Evolutionary conservation across 2,888 invertebrate species (phyloP).

Genomic region (Azorinus chamasolen): DNA sequence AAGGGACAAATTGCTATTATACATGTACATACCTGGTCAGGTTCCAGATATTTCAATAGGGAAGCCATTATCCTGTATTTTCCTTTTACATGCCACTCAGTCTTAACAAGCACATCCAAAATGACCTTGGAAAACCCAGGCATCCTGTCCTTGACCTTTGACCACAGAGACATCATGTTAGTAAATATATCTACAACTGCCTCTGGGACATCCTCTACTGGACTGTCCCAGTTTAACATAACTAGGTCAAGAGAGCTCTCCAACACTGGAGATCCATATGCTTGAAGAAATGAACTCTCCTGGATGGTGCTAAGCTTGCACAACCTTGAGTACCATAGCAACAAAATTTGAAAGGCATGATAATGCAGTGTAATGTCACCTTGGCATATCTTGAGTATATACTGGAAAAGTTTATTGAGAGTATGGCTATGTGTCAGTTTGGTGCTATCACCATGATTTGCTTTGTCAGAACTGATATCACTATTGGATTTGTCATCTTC

Average conservation of each 20-base stretch:
- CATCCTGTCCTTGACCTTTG: conserved; percentile 32
- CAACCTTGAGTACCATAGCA: conserved; percentile 64
- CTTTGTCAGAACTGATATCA: too few relatives aligned
- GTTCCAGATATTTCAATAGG: conserved; percentile 72
- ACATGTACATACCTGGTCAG: conserved; percentile 70
- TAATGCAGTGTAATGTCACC: conserved; percentile 67
- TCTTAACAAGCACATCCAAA: conserved; percentile 53
- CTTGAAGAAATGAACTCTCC: conserved; percentile 12
- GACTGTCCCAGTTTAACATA: conserved; percentile 81
- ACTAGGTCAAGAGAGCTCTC: conserved; percentile 72
- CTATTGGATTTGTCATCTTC: too few relatives aligned
- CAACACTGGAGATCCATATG: conserved; percentile 33
- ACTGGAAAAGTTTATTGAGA: conserved; percentile 37
- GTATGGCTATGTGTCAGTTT: background rate
- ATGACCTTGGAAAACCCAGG: conserved; percentile 54
- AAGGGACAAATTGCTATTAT: too few relatives aligned
- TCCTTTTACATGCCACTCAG: conserved; percentile 80
- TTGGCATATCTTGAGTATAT: conserved; percentile 57
- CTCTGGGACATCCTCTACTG: conserved; percentile 83
- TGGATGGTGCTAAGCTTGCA: conserved; percentile 31
- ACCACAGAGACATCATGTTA: conserved; percentile 70
- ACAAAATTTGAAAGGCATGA: conserved; percentile 66
- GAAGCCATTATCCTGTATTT: conserved; percentile 77
- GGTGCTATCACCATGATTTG: too few relatives aligned
- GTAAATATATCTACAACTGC: conserved; percentile 72